Evolutionary conservation across 2,888 invertebrate genomes (phyloP).

Genomic region (Zeuzera pyrina): DNA sequence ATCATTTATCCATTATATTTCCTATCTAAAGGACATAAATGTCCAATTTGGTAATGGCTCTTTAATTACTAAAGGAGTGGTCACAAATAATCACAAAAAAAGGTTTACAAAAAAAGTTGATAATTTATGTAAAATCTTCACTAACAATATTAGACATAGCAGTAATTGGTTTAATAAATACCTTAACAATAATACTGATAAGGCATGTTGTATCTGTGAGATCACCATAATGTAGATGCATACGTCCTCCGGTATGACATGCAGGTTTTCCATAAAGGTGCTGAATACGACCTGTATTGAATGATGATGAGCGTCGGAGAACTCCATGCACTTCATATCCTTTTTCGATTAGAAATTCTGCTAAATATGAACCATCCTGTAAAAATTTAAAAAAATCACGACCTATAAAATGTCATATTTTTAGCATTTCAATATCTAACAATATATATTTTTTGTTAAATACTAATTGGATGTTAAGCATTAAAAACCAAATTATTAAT

Average conservation of each 20-base stretch:
- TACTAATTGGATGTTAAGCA: conserved; percentile 5
- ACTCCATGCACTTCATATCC: conserved; percentile 98
- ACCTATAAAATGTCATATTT: too few species aligned
- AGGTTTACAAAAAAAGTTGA: too few species aligned
- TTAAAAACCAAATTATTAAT: conserved; percentile 1
- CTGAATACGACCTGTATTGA: conserved; percentile 96
- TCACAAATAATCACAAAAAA: too few species aligned
- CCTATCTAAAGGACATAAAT: too few species aligned
- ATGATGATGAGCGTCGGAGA: conserved; percentile 93
- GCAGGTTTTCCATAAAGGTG: conserved; percentile 95
- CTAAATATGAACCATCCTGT: conserved; percentile 98
- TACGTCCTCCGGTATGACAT: conserved; percentile 88
- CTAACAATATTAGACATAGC: too few species aligned
- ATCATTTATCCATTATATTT: too few species aligned
- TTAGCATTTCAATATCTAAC: too few species aligned
- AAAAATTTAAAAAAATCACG: conserved; percentile 20
- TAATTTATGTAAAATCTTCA: too few species aligned
- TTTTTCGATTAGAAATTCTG: conserved; percentile 92
- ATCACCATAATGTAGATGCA: conserved; percentile 98
- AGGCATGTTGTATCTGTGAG: conserved; percentile 97
- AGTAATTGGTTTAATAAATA: conserved; percentile 20
- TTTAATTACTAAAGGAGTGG: too few species aligned
- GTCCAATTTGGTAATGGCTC: too few species aligned
- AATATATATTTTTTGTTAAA: too few species aligned
- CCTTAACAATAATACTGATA: conserved; percentile 61